Conservation (phyloP, 1,140 invertebrate genomes). For the Neodiprion fabricii region DNA sequence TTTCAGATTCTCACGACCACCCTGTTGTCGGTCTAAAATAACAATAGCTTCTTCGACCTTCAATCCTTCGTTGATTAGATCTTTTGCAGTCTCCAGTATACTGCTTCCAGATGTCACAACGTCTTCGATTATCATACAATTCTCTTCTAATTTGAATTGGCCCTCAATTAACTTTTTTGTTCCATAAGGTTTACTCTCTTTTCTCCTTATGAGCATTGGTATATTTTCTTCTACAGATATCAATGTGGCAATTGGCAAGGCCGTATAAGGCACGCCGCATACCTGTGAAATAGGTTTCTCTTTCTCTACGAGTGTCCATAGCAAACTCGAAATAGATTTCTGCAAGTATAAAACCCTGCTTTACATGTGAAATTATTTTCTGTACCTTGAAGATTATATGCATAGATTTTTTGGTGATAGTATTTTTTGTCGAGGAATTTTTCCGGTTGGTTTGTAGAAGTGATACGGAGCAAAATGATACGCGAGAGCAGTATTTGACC, state of each 20-base stretch:
- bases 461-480: no score
- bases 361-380: no score
- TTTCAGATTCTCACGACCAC: conserved; percentile 78
- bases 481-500: no score
- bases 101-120: conserved; percentile 95
- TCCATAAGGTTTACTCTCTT: conserved; percentile 93
- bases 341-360: neutral
- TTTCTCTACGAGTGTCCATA: conserved; percentile 68
- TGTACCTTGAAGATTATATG: no score
- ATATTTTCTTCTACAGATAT: conserved; percentile 74
- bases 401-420: no score
- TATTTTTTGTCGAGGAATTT: no score
- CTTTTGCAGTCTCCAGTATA: conserved; percentile 86
- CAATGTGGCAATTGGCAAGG: conserved; percentile 90
- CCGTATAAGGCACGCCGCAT: conserved; percentile 97
- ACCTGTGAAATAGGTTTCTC: conserved; percentile 70
- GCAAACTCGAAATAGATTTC: conserved; percentile 65
- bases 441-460: no score
- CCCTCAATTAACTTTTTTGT: conserved; percentile 98
- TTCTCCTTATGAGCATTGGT: conserved; percentile 89
- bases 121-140: conserved; percentile 94
- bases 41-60: conserved; percentile 81
- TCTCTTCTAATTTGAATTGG: conserved; percentile 76
- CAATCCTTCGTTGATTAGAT: conserved; percentile 74
- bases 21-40: conserved; percentile 93